These are phyloP conservation scores for Trachelus tabidus DNA, from an alignment of 2,888 invertebrate species.

Conservation along the genomic window DNA sequence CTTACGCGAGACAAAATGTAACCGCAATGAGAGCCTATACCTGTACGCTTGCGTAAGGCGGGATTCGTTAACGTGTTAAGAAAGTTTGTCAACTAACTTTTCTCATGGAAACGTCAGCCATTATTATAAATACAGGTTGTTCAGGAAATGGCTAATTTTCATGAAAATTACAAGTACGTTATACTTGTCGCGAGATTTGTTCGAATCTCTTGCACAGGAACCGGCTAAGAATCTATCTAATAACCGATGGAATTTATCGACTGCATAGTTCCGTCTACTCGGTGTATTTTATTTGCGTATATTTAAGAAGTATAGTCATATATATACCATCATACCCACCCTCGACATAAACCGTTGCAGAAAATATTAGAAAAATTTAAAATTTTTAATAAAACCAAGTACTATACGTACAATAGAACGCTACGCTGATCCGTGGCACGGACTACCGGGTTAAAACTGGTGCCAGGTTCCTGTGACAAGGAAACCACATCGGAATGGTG, in stretches of 20 bases:
- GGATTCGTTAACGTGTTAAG: background rate
- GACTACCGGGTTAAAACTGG: background rate
- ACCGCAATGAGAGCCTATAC: background rate
- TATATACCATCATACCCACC: background rate
- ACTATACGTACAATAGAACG: background rate
- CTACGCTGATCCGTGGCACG: background rate
- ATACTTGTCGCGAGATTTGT: background rate
- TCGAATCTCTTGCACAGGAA: background rate
- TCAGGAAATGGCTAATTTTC: background rate
- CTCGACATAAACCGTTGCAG: background rate
- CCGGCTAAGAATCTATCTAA: constrained; percentile 45
- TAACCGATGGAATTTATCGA: constrained; percentile 59
- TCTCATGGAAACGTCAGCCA: background rate
- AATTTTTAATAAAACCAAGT: background rate
- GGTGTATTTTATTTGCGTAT: background rate
- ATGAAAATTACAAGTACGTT: background rate
- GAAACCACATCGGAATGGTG: constrained; percentile 13
- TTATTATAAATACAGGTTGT: background rate
- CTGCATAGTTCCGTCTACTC: constrained; percentile 31
- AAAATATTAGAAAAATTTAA: background rate
- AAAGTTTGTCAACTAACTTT: background rate
- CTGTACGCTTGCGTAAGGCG: background rate
- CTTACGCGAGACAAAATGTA: background rate
- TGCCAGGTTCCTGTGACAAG: background rate
- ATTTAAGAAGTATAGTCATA: background rate